phyloP scores from a whole-genome alignment of 2,888 invertebrate genomes.

The Phymatocera aterrima region DNA sequence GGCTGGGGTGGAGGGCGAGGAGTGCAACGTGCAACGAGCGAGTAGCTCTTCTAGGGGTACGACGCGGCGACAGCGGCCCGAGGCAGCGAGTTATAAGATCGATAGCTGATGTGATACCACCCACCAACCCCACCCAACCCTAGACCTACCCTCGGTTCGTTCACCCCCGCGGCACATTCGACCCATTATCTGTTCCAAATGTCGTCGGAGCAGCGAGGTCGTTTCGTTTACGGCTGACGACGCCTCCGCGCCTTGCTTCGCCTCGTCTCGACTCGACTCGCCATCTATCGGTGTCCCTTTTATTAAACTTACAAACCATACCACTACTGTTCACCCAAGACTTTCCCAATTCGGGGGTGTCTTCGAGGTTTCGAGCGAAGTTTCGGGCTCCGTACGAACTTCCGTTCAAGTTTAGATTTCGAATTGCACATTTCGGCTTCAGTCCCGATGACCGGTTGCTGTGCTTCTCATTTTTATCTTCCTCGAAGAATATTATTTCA shows the following conservation, averaged over 20 bases:
- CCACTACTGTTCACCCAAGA: too few relatives aligned
- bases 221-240: constrained; percentile 70
- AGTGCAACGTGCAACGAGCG: constrained; percentile 1
- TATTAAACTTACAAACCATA: not conserved
- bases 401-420: too few relatives aligned
- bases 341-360: too few relatives aligned
- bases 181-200: constrained; percentile 74
- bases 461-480: too few relatives aligned
- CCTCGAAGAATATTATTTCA: too few relatives aligned
- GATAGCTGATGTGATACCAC: constrained; percentile 74
- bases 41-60: constrained; percentile 39
- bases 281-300: not conserved
- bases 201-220: constrained; percentile 70
- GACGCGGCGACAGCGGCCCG: constrained; percentile 51
- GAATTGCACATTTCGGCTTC: too few relatives aligned
- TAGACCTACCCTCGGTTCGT: constrained; percentile 71
- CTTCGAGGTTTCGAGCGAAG: too few relatives aligned
- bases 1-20: not conserved
- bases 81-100: constrained; percentile 72
- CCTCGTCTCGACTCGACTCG: constrained; percentile 49
- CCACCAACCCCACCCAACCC: constrained; percentile 60
- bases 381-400: too few relatives aligned
- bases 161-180: constrained; percentile 74
- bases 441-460: too few relatives aligned
- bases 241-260: constrained; percentile 37